Evolutionary conservation across 2,797 vertebrate species (phyloP).

Genomic region (Helicolenus hilgendorfi): DNA sequence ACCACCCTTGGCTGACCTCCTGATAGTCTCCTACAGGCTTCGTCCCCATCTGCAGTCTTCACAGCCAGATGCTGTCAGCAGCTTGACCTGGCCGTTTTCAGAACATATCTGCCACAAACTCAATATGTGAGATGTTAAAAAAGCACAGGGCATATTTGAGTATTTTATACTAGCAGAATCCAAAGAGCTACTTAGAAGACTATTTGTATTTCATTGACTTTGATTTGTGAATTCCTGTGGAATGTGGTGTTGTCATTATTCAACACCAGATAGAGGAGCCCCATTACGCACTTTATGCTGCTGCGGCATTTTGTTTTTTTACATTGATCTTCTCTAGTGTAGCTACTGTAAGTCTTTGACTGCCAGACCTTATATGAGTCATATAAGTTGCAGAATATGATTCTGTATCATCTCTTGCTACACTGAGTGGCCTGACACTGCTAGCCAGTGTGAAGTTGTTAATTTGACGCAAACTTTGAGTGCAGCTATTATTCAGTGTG

Average conservation of each 20-base stretch:
- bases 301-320: background rate
- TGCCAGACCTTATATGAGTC: background rate
- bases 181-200: background rate
- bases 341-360: background rate
- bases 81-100: background rate
- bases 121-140: background rate
- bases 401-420: background rate
- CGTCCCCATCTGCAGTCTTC: conserved; percentile 22
- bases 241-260: background rate
- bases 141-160: background rate
- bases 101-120: background rate
- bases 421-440: background rate
- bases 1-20: conserved; percentile 90
- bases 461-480: background rate
- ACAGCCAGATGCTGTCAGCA: conserved; percentile 7
- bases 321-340: background rate
- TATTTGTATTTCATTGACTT: background rate
- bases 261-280: background rate
- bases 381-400: background rate
- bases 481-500: background rate
- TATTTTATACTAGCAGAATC: background rate
- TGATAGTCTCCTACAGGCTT: conserved; percentile 13
- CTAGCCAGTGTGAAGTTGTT: background rate
- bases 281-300: conserved; percentile 3
- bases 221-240: conserved; percentile 1